A percentile compares a stretch with the other conserved stretches of the same genome.
Evolutionary conservation across 2,797 vertebrate species (phyloP).

Genomic region (Hozukius guyotensis): DNA sequence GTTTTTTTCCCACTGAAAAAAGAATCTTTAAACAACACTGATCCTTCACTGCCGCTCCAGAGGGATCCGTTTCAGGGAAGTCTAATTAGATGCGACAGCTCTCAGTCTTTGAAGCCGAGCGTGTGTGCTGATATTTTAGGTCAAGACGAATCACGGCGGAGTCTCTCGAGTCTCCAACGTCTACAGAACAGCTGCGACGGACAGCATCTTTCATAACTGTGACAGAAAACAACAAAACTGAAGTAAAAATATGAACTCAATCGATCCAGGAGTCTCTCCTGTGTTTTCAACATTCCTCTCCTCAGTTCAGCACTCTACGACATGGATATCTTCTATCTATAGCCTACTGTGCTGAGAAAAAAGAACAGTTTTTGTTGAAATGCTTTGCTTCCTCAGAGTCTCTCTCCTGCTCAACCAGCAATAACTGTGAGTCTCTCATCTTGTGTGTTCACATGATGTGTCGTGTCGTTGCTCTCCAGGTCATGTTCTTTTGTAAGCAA

Average conservation of each 20-base stretch:
- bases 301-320: background rate
- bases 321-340: slow-evolving; percentile 26
- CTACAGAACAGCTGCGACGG: background rate
- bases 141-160: background rate
- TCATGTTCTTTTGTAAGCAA: slow-evolving; percentile 10
- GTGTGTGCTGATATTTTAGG: slow-evolving; percentile 10
- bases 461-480: slow-evolving; percentile 7
- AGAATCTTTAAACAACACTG: background rate
- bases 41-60: background rate
- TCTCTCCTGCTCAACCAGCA: slow-evolving; percentile 20
- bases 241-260: background rate
- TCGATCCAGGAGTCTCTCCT: background rate
- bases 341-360: background rate
- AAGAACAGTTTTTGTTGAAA: background rate
- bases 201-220: background rate
- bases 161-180: background rate
- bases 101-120: background rate
- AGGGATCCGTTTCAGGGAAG: slow-evolving; percentile 29
- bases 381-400: background rate
- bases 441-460: background rate
- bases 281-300: slow-evolving; percentile 36
- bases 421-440: slow-evolving; percentile 30
- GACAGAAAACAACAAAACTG: background rate
- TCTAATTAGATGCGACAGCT: background rate
- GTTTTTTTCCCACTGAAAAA: background rate